Evolutionary conservation across 2,888 invertebrate genomes (phyloP), one percentile per base, ranked within the genome.

Genomic region (Abrostola tripartita): DNA sequence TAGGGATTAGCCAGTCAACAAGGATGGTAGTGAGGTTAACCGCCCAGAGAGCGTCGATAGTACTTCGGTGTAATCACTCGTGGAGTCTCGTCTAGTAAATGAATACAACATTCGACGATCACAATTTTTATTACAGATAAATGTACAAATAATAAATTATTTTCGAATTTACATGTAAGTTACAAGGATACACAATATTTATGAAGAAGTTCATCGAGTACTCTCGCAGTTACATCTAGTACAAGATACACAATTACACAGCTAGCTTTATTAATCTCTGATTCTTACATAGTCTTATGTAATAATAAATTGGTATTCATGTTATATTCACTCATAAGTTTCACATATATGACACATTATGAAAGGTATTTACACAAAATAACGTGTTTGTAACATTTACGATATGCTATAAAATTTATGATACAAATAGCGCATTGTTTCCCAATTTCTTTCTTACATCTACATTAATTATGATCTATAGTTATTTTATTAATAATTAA

Each of bases 381-480:
- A 63, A 70, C 57, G 65, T 74, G 65, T 59, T 74, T 72, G 67
- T 78, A 79, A 71, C 77, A 78, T 81, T 86, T 85, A 88, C 84
- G 88, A 91, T 90, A 90, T 90, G 90, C 87, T 91, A 91, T 82
- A 85, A 84, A 81, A 81, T 81, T 87, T 91, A 90, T 88, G 75
- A 84, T 92, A 92, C 89, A 92, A 89, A 86, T 92, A 94, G 94
- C 94, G 94, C 82, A 91, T 94, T 93, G 92, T 94, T 94, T 94
- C 94, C 94, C 94, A 84, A 90, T 89, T 88, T 88, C 78, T 82
- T 79, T 81, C 80, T 85, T 79, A 81, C 79, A 85, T 74, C 65
- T 74, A 81, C 14, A 47, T 47, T 69, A 64, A 65, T 78, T 78
- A 81, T 57, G 54, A 65, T 69, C 47, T 76, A 74, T 62, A 60